Conservation (phyloP, 2,113 vertebrate genomes). For the Pagrus major region DNA sequence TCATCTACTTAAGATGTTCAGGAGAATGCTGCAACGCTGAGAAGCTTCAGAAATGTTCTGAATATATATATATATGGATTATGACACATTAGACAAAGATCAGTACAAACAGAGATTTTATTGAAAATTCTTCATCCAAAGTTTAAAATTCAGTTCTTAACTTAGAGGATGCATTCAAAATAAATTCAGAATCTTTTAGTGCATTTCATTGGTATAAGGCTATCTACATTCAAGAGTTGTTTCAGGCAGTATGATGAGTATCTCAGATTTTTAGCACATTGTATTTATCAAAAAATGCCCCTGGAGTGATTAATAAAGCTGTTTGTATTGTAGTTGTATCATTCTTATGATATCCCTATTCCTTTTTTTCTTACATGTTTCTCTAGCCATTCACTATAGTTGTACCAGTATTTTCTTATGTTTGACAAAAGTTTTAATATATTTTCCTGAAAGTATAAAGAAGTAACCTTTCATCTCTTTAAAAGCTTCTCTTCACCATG, state of each 20-base stretch:
- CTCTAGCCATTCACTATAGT: not conserved
- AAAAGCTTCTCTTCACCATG: not conserved
- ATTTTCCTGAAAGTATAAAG: not conserved
- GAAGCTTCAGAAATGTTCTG: too few relatives aligned
- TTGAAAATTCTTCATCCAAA: not conserved
- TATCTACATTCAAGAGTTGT: not conserved
- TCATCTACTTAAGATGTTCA: too few relatives aligned
- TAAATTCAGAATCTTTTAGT: not conserved
- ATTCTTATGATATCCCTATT: not conserved
- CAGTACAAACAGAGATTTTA: conserved; percentile 1
- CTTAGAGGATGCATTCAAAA: not conserved
- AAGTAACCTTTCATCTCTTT: not conserved
- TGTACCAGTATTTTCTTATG: not conserved
- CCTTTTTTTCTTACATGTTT: not conserved
- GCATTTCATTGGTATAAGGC: not conserved
- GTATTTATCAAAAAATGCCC: too few relatives aligned
- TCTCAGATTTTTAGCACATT: not conserved
- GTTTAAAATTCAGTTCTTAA: not conserved
- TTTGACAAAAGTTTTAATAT: not conserved
- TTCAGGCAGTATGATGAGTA: not conserved
- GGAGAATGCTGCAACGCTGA: too few relatives aligned
- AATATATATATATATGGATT: too few relatives aligned
- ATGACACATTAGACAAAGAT: not conserved
- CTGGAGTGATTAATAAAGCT: too few relatives aligned
- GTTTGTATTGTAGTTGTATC: not conserved